A percentile compares a stretch with the other conserved stretches of the same genome.
Evolutionary conservation across 2,113 vertebrate genomes (phyloP).

Genomic region (Stegastes partitus): DNA sequence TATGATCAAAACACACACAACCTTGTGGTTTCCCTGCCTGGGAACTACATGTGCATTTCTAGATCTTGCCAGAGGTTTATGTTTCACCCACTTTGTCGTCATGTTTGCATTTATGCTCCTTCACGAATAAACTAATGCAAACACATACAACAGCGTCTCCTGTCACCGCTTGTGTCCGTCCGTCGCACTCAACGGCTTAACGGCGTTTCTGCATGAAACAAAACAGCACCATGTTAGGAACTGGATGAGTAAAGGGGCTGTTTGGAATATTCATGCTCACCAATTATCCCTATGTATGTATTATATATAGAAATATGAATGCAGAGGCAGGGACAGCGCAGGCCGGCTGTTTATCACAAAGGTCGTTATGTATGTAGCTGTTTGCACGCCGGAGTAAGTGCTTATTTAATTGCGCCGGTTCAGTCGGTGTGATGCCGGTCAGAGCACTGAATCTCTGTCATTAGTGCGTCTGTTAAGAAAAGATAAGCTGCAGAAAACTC

Average conservation of each 20-base stretch:
- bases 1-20: neutral
- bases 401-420: constrained; percentile 31
- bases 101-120: constrained; percentile 11
- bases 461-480: constrained; percentile 27
- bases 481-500: constrained; percentile 29
- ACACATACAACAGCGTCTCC: neutral
- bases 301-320: constrained; percentile 17
- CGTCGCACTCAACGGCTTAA: neutral
- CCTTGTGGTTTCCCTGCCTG: neutral
- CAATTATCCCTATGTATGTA: neutral
- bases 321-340: constrained; percentile 8
- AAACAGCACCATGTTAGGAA: neutral
- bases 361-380: constrained; percentile 1
- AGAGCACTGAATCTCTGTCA: neutral
- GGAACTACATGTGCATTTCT: neutral
- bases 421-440: constrained; percentile 28
- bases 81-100: constrained; percentile 6
- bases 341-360: constrained; percentile 12
- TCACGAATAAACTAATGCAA: neutral
- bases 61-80: constrained; percentile 13
- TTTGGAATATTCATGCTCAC: constrained; percentile 31
- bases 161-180: neutral
- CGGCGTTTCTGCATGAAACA: constrained; percentile 6
- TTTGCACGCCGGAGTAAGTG: constrained; percentile 24
- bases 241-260: constrained; percentile 35